Evolutionary conservation across 2,888 invertebrate species (phyloP).

Genomic region (Sycophila texana): DNA sequence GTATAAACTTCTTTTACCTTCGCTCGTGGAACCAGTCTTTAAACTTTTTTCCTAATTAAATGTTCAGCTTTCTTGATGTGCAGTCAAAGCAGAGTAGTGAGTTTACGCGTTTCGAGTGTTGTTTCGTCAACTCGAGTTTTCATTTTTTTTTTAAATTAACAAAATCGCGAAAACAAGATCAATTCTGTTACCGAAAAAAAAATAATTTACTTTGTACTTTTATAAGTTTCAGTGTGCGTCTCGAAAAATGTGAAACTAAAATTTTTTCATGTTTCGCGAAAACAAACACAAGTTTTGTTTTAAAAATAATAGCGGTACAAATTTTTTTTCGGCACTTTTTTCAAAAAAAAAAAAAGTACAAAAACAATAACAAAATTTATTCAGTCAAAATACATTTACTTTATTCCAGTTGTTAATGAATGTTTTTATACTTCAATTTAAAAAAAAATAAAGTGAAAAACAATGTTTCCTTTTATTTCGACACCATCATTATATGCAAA

Average conservation of each 20-base stretch:
- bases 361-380: too few relatives aligned
- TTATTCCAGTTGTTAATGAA: too few relatives aligned
- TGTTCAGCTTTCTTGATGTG: background rate
- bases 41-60: slow-evolving; percentile 33
- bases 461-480: background rate
- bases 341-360: too few relatives aligned
- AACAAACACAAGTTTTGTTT: too few relatives aligned
- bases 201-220: background rate
- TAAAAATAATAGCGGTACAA: too few relatives aligned
- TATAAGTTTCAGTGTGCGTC: background rate
- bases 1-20: slow-evolving; percentile 26
- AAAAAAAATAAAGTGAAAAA: background rate
- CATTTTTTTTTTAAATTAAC: background rate
- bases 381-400: too few relatives aligned
- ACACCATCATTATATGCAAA: background rate
- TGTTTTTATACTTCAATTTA: too few relatives aligned
- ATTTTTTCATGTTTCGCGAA: too few relatives aligned
- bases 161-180: background rate
- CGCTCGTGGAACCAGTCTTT: slow-evolving; percentile 10
- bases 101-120: background rate
- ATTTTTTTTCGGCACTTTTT: too few relatives aligned
- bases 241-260: too few relatives aligned
- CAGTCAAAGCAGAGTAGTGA: background rate
- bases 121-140: background rate
- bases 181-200: background rate